Conservation (phyloP, 2,113 vertebrate genomes). For the Pimephales promelas region DNA sequence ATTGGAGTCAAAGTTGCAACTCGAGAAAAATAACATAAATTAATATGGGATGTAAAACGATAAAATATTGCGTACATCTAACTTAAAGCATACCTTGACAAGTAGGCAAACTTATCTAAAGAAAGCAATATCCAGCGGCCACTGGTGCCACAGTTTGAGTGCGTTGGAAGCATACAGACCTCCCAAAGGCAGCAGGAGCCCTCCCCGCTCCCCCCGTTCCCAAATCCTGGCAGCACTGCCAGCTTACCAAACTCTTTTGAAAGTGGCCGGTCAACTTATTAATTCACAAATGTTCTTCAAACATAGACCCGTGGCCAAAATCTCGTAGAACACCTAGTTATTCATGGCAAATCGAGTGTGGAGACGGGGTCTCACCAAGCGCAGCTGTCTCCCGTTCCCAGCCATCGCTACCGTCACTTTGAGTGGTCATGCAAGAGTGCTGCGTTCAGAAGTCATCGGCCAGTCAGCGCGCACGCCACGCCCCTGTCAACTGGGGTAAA, state of each 20-base stretch:
- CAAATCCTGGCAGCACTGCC: constrained; percentile 58
- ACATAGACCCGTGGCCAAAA: constrained; percentile 55
- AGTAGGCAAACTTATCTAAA: constrained; percentile 68
- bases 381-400: constrained; percentile 73
- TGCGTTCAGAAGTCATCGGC: constrained; percentile 70
- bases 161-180: constrained; percentile 61
- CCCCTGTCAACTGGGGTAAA: constrained; percentile 62
- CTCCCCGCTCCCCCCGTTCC: constrained; percentile 61
- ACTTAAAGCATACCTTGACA: constrained; percentile 67
- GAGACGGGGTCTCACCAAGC: constrained; percentile 65
- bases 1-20: background rate
- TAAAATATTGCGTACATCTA: constrained; percentile 28
- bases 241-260: constrained; percentile 67
- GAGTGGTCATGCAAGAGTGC: constrained; percentile 77
- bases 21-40: background rate
- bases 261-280: constrained; percentile 66
- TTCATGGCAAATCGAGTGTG: constrained; percentile 61
- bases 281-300: constrained; percentile 63
- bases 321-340: constrained; percentile 60
- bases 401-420: constrained; percentile 80
- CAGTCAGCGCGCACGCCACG: constrained; percentile 70
- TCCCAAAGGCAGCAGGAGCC: constrained; percentile 57
- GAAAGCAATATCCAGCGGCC: constrained; percentile 68
- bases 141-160: constrained; percentile 65
- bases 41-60: constrained; percentile 29